These are phyloP conservation scores for Protomyctophum bolini DNA, from an alignment of 2,113 vertebrate species.

Conservation along the genomic window DNA sequence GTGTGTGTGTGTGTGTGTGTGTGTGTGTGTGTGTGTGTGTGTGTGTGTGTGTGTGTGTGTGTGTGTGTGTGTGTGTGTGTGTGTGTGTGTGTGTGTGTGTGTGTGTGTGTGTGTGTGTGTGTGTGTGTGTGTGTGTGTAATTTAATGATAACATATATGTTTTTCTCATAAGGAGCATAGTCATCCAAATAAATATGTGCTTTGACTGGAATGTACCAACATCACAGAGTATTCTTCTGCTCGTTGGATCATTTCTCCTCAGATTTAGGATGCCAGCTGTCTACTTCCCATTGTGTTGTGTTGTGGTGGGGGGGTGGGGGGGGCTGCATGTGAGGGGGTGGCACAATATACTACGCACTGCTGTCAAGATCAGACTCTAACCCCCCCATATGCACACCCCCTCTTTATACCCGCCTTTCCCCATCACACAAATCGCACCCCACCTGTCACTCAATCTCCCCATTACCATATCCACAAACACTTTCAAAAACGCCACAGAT, in stretches of 20 bases:
- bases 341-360: slow-evolving; percentile 48
- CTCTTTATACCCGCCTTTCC: slow-evolving; percentile 12
- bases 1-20: too few species aligned
- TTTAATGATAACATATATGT: too few species aligned
- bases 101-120: too few species aligned
- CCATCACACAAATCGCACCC: slow-evolving; percentile 55
- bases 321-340: not conserved
- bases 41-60: too few species aligned
- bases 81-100: too few species aligned
- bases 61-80: too few species aligned
- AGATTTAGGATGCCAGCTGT: slow-evolving; percentile 74
- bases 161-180: too few species aligned
- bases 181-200: slow-evolving; percentile 52
- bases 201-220: slow-evolving; percentile 31
- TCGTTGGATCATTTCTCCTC: slow-evolving; percentile 57
- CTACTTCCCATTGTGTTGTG: slow-evolving; percentile 64
- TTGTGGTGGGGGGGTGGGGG: not conserved
- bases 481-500: slow-evolving; percentile 57
- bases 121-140: too few species aligned
- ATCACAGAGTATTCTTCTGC: slow-evolving; percentile 48
- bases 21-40: too few species aligned
- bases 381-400: slow-evolving; percentile 7
- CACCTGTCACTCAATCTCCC: slow-evolving; percentile 64
- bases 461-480: slow-evolving; percentile 50
- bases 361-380: slow-evolving; percentile 52